phyloP scores from a whole-genome alignment of 2,797 vertebrate species.

The Myoxocephalus aenaeus region DNA sequence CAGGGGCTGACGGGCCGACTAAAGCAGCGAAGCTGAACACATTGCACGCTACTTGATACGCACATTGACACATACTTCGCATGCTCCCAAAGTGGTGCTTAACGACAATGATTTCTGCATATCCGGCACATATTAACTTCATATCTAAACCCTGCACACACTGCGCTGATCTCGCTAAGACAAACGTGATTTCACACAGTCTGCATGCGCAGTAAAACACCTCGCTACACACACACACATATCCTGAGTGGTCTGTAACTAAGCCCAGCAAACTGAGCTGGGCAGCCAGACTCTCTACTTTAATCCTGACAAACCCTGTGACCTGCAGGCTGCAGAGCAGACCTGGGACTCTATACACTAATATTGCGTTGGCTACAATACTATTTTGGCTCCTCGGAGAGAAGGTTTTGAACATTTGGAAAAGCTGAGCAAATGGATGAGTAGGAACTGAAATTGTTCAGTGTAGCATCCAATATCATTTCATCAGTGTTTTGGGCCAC shows the following conservation, averaged over 20 bases:
- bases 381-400: constrained; percentile 32
- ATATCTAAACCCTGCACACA: constrained; percentile 44
- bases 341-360: constrained; percentile 30
- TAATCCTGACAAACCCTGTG: constrained; percentile 80
- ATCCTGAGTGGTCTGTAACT: constrained; percentile 66
- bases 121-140: constrained; percentile 35
- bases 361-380: constrained; percentile 48
- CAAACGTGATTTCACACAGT: constrained; percentile 62
- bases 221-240: constrained; percentile 30
- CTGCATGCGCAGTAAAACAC: constrained; percentile 52
- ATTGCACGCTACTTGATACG: constrained; percentile 45
- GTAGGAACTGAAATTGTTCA: constrained; percentile 26
- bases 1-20: constrained; percentile 64
- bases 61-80: constrained; percentile 42
- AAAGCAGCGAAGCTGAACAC: constrained; percentile 59
- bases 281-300: constrained; percentile 62
- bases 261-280: constrained; percentile 63
- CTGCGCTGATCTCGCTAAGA: constrained; percentile 50
- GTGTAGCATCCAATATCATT: constrained; percentile 14
- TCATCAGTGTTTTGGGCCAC: constrained; percentile 23
- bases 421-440: constrained; percentile 30
- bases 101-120: constrained; percentile 39
- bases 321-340: constrained; percentile 61
- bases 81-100: constrained; percentile 45
- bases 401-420: constrained; percentile 42